These are phyloP conservation scores for Poeciliopsis presidionis DNA, from an alignment of 2,797 vertebrate species.

Conservation along the genomic window DNA sequence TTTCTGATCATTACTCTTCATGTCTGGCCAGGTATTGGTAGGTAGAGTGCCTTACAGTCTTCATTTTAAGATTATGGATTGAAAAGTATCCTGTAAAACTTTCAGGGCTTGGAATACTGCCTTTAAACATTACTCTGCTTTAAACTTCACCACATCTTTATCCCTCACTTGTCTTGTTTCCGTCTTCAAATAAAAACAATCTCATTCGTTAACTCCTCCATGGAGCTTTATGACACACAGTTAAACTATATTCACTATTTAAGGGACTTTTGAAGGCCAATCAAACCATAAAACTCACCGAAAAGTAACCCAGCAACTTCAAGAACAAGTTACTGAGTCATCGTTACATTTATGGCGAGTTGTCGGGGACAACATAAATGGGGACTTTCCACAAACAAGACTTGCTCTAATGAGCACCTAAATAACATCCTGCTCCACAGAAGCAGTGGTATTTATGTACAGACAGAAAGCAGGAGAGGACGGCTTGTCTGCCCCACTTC, in stretches of 20 bases:
- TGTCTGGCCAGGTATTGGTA: not conserved
- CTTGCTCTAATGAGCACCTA: conserved; percentile 25
- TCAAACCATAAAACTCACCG: not conserved
- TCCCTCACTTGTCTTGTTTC: not conserved
- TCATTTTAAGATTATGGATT: not conserved
- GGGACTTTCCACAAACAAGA: conserved; percentile 45
- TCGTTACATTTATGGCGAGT: not conserved
- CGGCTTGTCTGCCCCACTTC: conserved; percentile 25
- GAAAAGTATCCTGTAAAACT: not conserved
- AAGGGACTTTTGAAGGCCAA: not conserved
- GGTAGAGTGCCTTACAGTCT: not conserved
- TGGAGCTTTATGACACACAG: not conserved
- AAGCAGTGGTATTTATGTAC: conserved; percentile 17
- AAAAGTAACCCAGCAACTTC: not conserved
- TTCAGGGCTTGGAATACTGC: not conserved
- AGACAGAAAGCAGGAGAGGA: conserved; percentile 11
- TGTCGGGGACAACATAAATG: conserved; percentile 6
- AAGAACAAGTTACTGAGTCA: not conserved
- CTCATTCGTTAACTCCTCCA: not conserved
- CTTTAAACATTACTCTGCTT: not conserved
- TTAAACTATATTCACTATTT: not conserved
- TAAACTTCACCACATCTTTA: not conserved
- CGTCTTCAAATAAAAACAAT: not conserved
- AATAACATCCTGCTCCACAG: conserved; percentile 25
- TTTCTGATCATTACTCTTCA: not conserved